Evolutionary conservation across 2,113 vertebrate genomes (phyloP).

Genomic region (Eulemur rufifrons): DNA sequence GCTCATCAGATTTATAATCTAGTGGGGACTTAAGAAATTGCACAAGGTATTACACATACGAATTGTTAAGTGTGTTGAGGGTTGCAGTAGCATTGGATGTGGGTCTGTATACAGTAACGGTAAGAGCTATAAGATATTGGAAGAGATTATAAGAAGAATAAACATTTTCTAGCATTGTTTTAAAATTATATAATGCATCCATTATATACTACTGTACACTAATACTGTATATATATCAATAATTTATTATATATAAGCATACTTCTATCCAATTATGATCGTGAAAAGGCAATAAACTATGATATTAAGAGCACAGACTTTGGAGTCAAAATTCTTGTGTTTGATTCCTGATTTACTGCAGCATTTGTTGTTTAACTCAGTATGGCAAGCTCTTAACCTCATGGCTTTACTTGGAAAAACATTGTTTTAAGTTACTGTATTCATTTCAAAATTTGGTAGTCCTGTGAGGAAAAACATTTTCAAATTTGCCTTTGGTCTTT

Average conservation of each 20-base stretch:
- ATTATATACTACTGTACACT: not conserved
- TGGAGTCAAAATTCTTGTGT: not conserved
- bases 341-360: not conserved
- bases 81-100: not conserved
- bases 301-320: not conserved
- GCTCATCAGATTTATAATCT: not conserved
- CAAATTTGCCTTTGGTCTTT: conserved; percentile 39
- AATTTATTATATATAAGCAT: not conserved
- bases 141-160: not conserved
- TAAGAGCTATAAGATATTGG: not conserved
- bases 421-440: not conserved
- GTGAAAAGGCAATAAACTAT: not conserved
- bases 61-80: not conserved
- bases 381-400: not conserved
- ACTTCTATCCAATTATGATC: not conserved
- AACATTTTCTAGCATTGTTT: not conserved
- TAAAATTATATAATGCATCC: not conserved
- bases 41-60: not conserved
- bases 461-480: not conserved
- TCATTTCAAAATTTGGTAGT: conserved; percentile 27
- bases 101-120: not conserved
- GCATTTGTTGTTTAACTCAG: not conserved
- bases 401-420: not conserved
- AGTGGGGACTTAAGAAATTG: not conserved
- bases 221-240: not conserved